Percentiles rank a stretch among this genome's conserved stretches.
phyloP scores from a whole-genome alignment of 2,113 vertebrate genomes.

The Taurulus bubalis region DNA sequence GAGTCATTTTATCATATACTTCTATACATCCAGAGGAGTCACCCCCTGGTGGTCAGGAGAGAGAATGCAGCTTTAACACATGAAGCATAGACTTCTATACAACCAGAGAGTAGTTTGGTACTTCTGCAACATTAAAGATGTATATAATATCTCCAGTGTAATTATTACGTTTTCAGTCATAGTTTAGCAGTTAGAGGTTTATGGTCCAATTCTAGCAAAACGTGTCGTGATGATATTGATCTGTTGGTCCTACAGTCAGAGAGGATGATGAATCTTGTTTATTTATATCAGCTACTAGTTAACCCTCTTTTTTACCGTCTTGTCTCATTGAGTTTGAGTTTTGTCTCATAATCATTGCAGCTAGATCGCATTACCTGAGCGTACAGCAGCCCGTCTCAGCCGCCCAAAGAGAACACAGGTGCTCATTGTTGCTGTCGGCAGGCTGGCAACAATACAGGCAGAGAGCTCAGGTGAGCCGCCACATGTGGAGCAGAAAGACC shows the following conservation, averaged over 20 bases:
- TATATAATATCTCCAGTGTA: not conserved
- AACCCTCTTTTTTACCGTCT: not conserved
- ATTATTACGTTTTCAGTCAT: no score
- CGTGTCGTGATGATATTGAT: not conserved
- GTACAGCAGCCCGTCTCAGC: not conserved
- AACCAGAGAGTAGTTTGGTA: no score
- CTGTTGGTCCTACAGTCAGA: not conserved
- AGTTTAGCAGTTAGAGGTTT: no score
- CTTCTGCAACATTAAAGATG: not conserved
- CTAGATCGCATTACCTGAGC: not conserved
- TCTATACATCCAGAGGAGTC: no score
- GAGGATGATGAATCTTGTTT: not conserved
- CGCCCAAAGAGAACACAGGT: not conserved
- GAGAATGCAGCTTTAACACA: no score
- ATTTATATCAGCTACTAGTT: not conserved
- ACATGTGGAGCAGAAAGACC: not conserved
- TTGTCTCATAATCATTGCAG: not conserved
- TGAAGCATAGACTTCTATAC: no score
- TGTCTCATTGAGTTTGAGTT: no score
- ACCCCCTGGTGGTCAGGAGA: no score
- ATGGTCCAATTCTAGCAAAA: not conserved
- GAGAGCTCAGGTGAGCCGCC: constrained; percentile 20
- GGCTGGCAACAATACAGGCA: not conserved
- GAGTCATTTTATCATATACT: no score
- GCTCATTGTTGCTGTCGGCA: constrained; percentile 8